Conservation (phyloP, 2,113 vertebrate genomes). For the Geothlypis trichas region DNA sequence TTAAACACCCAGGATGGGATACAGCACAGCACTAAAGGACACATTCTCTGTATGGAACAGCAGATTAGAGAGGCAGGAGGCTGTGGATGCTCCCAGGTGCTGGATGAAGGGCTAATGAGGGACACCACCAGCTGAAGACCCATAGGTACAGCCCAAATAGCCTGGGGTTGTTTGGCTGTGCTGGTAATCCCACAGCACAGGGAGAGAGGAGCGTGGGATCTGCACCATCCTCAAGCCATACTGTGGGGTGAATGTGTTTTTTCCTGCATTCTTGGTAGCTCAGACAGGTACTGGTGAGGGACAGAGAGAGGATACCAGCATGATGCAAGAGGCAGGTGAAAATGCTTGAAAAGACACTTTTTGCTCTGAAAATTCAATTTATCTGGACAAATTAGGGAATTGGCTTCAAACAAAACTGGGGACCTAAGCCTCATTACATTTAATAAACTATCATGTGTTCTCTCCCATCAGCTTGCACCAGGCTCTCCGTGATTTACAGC, state of each 20-base stretch:
- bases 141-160: neutral
- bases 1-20: neutral
- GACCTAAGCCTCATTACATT: neutral
- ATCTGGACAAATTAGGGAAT: neutral
- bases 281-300: neutral
- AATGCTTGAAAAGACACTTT: neutral
- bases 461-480: neutral
- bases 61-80: neutral
- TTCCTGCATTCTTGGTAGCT: neutral
- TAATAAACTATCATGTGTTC: neutral
- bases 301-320: neutral
- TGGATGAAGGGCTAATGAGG: neutral
- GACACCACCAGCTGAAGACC: neutral
- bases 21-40: rapidly evolving
- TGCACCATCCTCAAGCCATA: neutral
- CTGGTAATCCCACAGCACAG: neutral
- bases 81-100: neutral
- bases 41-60: neutral
- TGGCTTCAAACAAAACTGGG: neutral
- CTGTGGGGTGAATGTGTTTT: neutral
- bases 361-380: neutral
- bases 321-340: neutral
- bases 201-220: neutral
- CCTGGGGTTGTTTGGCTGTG: neutral
- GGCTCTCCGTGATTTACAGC: neutral